These are phyloP conservation scores for Blennius ocellaris DNA, from an alignment of 2,113 vertebrate genomes.

Conservation along the genomic window DNA sequence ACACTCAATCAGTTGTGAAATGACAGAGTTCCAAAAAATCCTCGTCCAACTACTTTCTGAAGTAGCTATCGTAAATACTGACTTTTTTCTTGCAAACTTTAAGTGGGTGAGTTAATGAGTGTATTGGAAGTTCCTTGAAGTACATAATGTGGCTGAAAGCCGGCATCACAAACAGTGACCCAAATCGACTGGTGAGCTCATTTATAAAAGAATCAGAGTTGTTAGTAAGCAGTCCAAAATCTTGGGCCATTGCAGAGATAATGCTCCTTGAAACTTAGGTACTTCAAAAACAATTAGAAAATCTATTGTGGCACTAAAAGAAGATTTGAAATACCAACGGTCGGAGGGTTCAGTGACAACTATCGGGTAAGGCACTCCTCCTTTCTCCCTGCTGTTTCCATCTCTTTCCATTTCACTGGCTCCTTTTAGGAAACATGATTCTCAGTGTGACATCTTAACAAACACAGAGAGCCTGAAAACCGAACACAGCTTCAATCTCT, in stretches of 20 bases:
- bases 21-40: no score
- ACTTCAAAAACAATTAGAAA: slow-evolving; percentile 12
- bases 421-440: slow-evolving; percentile 50
- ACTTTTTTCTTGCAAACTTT: not conserved
- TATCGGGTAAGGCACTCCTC: not conserved
- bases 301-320: not conserved
- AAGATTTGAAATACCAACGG: not conserved
- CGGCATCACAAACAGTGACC: not conserved
- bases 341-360: slow-evolving; percentile 12
- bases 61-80: not conserved
- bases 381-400: slow-evolving; percentile 31
- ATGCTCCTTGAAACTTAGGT: not conserved
- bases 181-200: not conserved
- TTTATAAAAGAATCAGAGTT: not conserved
- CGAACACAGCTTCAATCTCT: slow-evolving; percentile 55
- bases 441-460: slow-evolving; percentile 47
- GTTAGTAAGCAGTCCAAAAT: not conserved
- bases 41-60: no score
- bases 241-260: not conserved
- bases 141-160: not conserved
- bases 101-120: not conserved
- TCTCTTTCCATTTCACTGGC: slow-evolving; percentile 32
- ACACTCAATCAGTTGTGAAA: no score
- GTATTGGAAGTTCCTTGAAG: not conserved
- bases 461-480: slow-evolving; percentile 38